Evolutionary conservation across 2,113 vertebrate species (phyloP).

Genomic region (Fulica atra): DNA sequence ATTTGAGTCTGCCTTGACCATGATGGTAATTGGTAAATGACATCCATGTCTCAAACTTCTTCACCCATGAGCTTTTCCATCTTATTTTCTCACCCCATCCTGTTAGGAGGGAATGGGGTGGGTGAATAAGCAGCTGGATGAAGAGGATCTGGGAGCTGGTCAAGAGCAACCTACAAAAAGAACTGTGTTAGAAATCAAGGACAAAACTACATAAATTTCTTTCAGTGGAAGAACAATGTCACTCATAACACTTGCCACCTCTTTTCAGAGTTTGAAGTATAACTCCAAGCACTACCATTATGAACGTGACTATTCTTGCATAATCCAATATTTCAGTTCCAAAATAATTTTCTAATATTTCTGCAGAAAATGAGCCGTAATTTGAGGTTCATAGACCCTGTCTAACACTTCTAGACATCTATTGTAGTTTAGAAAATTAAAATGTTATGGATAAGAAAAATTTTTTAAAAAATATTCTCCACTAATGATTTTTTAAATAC

Average conservation of each 20-base stretch:
- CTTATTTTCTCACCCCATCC: not conserved
- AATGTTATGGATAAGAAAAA: not conserved
- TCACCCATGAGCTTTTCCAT: not conserved
- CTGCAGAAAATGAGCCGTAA: not conserved
- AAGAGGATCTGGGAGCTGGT: fast-evolving
- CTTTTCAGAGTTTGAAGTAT: not conserved
- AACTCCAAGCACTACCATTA: not conserved
- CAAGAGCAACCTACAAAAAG: not conserved
- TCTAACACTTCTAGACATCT: not conserved
- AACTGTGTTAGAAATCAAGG: not conserved
- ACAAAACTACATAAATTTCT: not conserved
- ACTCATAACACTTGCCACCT: not conserved
- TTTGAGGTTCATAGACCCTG: not conserved
- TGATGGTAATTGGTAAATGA: not conserved
- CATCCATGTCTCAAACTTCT: not conserved
- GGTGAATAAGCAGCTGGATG: not conserved
- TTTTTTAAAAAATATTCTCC: not conserved
- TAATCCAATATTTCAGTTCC: not conserved
- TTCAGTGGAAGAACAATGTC: not conserved
- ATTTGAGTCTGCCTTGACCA: not conserved
- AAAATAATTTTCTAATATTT: not conserved
- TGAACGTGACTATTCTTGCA: not conserved
- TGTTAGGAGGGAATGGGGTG: not conserved
- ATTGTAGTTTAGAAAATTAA: not conserved
- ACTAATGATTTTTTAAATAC: not conserved